Base-by-base conservation (phyloP, 2,888 invertebrate species). In the Pseudococcus longispinus region DNA sequence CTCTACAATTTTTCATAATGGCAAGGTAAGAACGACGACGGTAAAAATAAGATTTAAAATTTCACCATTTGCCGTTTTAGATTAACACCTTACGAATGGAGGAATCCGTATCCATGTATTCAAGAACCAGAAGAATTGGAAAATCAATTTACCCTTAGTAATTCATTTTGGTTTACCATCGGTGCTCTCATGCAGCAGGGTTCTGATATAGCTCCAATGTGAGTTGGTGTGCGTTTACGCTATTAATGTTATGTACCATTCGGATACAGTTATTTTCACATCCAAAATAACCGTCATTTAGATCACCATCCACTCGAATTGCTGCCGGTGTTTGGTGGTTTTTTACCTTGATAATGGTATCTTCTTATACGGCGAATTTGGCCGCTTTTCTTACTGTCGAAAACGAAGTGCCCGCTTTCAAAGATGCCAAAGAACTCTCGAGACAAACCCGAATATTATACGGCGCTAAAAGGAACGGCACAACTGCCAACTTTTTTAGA, bases 381-480 rank as follows among this genome's bases (percentile, higher is more conserved):
- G 97, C 97, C 46, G 97, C 97, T 3, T 97, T 96, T 90, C 92
- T 97, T 13, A 97, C 97, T 0, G 94, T 97, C 0, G 96, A 97
- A 90, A 93, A 94, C 0, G 88, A 88, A 32, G 92, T 94, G 23
- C 93, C 93, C 84, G 94, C 95, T 0, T 95, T 95, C 84, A 93
- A 95, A 89, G 94, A 93, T 90, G 96, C 96, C 0, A 95, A 95
- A 87, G 98, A 97, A 90, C 92, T 98, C 88, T 95, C 96, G 0
- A 93, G 93, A 89, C 96, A 97, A 89, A 94, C 94, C 20, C 94
- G 93, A 42, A 96, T 98, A 70, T 93, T 88, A 89, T 98, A 97
- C 90, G 98, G 98, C 0, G 95, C 96, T 0, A 95, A 97, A 90
- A 91, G 90, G 18, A 94, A 93, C 74, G 98, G 98, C 26, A 96